Evolutionary conservation across 2,797 vertebrate genomes (phyloP), one percentile per base, ranked within the genome.

Genomic region (Distichodus sexfasciatus): DNA sequence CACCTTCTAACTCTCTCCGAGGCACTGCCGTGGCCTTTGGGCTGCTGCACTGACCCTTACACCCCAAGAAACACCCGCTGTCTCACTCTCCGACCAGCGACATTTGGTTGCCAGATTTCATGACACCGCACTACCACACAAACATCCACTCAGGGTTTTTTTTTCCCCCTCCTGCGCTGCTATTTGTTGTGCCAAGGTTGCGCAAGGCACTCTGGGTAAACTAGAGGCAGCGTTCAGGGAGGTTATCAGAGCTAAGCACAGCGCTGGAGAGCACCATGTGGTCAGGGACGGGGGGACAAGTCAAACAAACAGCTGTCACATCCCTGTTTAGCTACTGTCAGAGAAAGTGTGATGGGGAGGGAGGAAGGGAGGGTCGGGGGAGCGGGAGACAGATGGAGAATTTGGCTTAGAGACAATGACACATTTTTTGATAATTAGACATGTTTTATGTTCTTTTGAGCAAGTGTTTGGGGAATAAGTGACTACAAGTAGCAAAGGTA

Each of bases 51-150:
- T 87, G 85, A 89, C 87, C 85, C 81, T 43, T 72, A 75, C 71
- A 65, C 76, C 68, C 73, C 46, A 40, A 78, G 63, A 69, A 80
- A 78, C 67, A 74, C 61, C 80, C 69, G 47, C 72, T 58, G 78
- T 72, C 53, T 57, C 70, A 67, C 67, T 59, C 72, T 71, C 55
- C n/a, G 78, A 78, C 76, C 76, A 71, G 75, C 79, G 86, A 86
- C 90, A 90, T 91, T 91, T 90, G 91, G 89, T 80, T 78, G 79
- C 87, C 90, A 91, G 87, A 87, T 87, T 85, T 67, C 28, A 29
- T 35, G 29, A 63, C 29, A 17, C 43, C 31, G 36, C 19, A n/a
- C n/a, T n/a, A n/a, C n/a, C n/a, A n/a, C n/a, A n/a, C n/a, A n/a
- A n/a, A n/a, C n/a, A n/a, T n/a, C n/a, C n/a, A n/a, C n/a, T n/a